phyloP scores from a whole-genome alignment of 2,113 vertebrate species.

The Atherinomorus stipes region DNA sequence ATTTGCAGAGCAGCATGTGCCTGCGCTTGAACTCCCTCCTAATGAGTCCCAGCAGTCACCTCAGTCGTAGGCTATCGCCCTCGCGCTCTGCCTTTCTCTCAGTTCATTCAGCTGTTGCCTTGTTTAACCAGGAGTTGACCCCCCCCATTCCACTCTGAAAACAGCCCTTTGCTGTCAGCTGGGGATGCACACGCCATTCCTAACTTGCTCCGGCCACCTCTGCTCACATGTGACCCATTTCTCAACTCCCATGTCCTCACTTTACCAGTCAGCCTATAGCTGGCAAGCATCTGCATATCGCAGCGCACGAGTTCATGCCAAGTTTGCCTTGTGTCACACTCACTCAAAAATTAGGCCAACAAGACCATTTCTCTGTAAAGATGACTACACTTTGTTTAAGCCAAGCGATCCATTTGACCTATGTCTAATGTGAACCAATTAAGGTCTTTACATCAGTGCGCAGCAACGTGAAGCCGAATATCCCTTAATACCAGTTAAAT shows the following conservation, averaged over 20 bases:
- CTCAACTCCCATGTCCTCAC: slow-evolving; percentile 53
- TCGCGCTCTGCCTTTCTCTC: slow-evolving; percentile 49
- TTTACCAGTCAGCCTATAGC: slow-evolving; percentile 42
- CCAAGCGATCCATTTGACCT: slow-evolving; percentile 76
- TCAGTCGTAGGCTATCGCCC: slow-evolving; percentile 48
- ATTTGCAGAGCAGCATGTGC: slow-evolving; percentile 56
- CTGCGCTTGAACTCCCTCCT: slow-evolving; percentile 65
- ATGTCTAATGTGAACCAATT: slow-evolving; percentile 76
- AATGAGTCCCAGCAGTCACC: slow-evolving; percentile 77
- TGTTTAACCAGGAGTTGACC: slow-evolving; percentile 68
- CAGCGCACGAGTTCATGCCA: slow-evolving; percentile 37
- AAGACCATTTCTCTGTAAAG: slow-evolving; percentile 45
- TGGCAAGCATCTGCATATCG: slow-evolving; percentile 52
- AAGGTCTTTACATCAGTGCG: slow-evolving; percentile 68
- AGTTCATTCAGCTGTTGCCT: slow-evolving; percentile 63
- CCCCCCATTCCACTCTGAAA: slow-evolving; percentile 24
- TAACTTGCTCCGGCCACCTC: slow-evolving; percentile 69
- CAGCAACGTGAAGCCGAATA: slow-evolving; percentile 65
- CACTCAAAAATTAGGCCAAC: slow-evolving; percentile 63
- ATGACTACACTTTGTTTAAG: slow-evolving; percentile 65
- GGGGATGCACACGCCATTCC: slow-evolving; percentile 47
- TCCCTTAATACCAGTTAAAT: slow-evolving; percentile 77
- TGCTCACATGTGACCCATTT: slow-evolving; percentile 74
- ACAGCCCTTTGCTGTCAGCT: slow-evolving; percentile 58
- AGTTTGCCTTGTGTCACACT: slow-evolving; percentile 25